phyloP scores from a whole-genome alignment of 2,888 invertebrate genomes.

The Thymelicus acteon region DNA sequence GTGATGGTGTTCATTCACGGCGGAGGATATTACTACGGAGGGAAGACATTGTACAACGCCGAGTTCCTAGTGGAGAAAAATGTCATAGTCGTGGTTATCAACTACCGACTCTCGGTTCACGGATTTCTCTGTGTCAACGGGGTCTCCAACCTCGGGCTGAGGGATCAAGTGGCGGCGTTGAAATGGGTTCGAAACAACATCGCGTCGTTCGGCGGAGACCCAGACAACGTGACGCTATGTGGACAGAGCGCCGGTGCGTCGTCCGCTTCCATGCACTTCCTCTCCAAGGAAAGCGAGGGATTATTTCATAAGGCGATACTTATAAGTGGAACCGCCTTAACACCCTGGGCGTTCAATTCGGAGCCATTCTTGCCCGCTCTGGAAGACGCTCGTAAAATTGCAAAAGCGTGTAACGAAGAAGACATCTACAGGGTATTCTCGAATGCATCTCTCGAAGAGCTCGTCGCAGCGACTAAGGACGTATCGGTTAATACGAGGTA shows the following conservation, averaged over 20 bases:
- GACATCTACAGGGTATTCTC: constrained; percentile 61
- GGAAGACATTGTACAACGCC: constrained; percentile 72
- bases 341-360: constrained; percentile 72
- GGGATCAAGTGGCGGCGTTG: constrained; percentile 74
- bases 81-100: constrained; percentile 64
- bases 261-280: constrained; percentile 68
- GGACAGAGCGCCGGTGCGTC: constrained; percentile 76
- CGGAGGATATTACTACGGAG: constrained; percentile 74
- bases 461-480: constrained; percentile 59
- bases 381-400: constrained; percentile 65
- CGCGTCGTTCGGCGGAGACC: constrained; percentile 72
- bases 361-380: constrained; percentile 58
- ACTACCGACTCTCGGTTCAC: constrained; percentile 71
- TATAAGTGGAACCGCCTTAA: constrained; percentile 67
- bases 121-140: constrained; percentile 73
- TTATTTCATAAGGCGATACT: constrained; percentile 74
- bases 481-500: constrained; percentile 63
- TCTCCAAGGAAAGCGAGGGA: constrained; percentile 64
- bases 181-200: constrained; percentile 74
- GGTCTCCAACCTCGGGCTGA: constrained; percentile 71
- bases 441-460: constrained; percentile 53
- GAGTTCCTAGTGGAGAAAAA: constrained; percentile 71
- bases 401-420: constrained; percentile 47
- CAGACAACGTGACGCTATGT: constrained; percentile 72
- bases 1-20: constrained; percentile 76